Percentiles rank a stretch among this genome's conserved stretches.
Evolutionary conservation across 2,113 vertebrate species (phyloP).

Genomic region (Cranoglanis bouderius): DNA sequence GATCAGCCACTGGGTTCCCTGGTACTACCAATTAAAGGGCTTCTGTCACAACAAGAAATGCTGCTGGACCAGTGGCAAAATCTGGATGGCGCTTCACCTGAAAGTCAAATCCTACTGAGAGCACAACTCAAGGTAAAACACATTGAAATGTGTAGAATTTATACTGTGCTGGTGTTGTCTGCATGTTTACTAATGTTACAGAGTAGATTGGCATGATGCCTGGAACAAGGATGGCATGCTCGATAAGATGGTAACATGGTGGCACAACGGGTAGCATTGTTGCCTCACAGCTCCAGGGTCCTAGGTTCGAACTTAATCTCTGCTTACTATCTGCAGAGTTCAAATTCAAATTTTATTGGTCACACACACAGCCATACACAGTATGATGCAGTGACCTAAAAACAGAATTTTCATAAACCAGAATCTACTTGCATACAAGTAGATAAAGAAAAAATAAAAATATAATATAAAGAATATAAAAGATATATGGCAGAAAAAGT

Average conservation of each 20-base stretch:
- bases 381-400: too few species aligned
- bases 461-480: too few species aligned
- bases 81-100: conserved; percentile 70
- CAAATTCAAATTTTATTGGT: too few species aligned
- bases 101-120: conserved; percentile 82
- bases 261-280: background rate
- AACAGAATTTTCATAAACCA: too few species aligned
- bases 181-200: background rate
- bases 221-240: background rate
- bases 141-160: background rate
- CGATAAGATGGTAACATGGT: background rate
- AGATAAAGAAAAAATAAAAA: too few species aligned
- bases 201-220: background rate
- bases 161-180: background rate
- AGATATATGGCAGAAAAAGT: too few species aligned
- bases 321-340: background rate
- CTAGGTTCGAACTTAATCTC: background rate
- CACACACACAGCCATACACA: too few species aligned
- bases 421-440: too few species aligned
- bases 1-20: conserved; percentile 78
- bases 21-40: conserved; percentile 76
- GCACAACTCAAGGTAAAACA: conserved; percentile 81
- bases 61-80: conserved; percentile 81
- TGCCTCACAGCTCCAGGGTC: background rate
- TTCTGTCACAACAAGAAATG: conserved; percentile 75